Evolutionary conservation across 2,113 vertebrate genomes (phyloP).

Genomic region (Mionectes macconnelli): DNA sequence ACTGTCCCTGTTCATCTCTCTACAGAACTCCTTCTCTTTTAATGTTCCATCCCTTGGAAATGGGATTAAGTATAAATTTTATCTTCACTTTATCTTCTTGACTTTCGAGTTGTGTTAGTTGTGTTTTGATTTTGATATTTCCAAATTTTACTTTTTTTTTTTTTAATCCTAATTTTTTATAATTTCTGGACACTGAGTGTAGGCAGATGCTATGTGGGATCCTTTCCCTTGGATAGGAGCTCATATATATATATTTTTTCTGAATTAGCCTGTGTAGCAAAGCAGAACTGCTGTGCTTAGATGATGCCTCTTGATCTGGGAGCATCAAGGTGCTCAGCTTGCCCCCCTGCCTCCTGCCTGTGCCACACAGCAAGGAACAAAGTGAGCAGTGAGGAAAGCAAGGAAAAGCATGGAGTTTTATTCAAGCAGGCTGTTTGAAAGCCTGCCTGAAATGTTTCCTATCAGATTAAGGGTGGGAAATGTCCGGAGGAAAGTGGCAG

Average conservation of each 20-base stretch:
- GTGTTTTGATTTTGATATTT: not conserved
- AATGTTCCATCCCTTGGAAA: not conserved
- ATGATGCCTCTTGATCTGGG: not conserved
- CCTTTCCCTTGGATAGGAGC: not conserved
- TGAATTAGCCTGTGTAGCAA: not conserved
- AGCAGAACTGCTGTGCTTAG: not conserved
- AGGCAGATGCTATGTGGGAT: not conserved
- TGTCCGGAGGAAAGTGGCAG: not conserved
- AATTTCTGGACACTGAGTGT: not conserved
- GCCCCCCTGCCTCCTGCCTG: not conserved
- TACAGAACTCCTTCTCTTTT: not conserved
- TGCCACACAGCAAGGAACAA: not conserved
- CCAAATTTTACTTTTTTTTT: not conserved
- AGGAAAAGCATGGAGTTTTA: not conserved
- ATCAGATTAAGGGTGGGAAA: not conserved
- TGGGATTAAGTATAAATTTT: not conserved
- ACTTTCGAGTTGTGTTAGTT: not conserved
- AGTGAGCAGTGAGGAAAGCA: not conserved
- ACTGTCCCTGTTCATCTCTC: not conserved
- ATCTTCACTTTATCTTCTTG: not conserved
- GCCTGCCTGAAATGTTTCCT: not conserved
- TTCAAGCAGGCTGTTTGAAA: not conserved
- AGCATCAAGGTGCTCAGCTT: not conserved
- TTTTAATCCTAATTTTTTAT: rapidly evolving
- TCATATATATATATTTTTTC: not conserved